Evolutionary conservation across 2,888 invertebrate species (phyloP).

Genomic region (Nemurella pictetii): DNA sequence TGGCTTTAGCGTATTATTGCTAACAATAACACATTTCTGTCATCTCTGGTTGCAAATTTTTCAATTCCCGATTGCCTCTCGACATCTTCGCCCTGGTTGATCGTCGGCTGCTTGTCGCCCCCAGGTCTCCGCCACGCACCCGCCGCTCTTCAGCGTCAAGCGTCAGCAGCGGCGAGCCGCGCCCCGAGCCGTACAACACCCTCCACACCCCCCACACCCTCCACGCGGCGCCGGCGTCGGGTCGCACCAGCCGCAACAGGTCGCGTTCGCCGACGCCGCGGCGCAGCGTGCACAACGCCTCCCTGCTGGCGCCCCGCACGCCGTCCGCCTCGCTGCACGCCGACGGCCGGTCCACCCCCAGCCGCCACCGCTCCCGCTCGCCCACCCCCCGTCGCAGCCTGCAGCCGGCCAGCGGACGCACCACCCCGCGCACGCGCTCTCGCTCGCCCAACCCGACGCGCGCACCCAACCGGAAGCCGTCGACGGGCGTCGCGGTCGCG

Average conservation of each 20-base stretch:
- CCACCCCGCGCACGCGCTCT: not conserved
- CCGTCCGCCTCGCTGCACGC: conserved; percentile 47
- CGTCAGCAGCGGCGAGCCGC: conserved; percentile 51
- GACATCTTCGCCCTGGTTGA: too few species aligned
- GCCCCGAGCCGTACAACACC: conserved; percentile 43
- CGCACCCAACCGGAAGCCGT: conserved; percentile 43
- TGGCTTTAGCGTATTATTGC: too few species aligned
- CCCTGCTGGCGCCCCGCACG: conserved; percentile 47
- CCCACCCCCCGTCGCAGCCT: conserved; percentile 53
- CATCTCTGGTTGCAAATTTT: too few species aligned
- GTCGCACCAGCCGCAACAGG: conserved; percentile 46
- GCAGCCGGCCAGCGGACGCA: not conserved
- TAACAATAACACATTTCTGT: too few species aligned
- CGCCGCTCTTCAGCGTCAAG: conserved; percentile 57
- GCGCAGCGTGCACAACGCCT: conserved; percentile 51
- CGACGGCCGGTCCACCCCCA: conserved; percentile 55
- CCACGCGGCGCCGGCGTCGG: too few species aligned
- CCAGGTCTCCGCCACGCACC: conserved; percentile 57
- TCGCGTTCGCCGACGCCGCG: conserved; percentile 48
- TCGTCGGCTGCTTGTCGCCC: too few species aligned
- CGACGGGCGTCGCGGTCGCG: not conserved
- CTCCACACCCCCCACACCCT: conserved; percentile 41
- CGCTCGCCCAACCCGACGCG: conserved; percentile 53
- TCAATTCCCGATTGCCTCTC: too few species aligned
- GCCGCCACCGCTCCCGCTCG: conserved; percentile 55